phyloP scores from a whole-genome alignment of 2,888 invertebrate species.

The Osmoderma eremita region DNA sequence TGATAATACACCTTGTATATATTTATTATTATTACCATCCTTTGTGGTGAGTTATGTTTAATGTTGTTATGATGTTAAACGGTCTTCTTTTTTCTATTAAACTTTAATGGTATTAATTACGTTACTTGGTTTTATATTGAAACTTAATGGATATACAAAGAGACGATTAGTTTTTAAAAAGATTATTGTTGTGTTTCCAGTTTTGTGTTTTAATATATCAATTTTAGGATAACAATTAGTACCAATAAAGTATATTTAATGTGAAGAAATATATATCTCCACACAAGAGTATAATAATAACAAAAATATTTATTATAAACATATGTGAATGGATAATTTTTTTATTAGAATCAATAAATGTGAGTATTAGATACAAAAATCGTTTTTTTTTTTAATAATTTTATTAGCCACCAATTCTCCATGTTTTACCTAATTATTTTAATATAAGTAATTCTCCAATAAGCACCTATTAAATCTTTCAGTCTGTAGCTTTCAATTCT shows the following conservation, averaged over 20 bases:
- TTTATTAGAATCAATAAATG: constrained; percentile 51
- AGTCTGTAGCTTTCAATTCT: no score
- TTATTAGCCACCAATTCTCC: no score
- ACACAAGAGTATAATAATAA: constrained; percentile 39
- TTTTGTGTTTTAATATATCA: constrained; percentile 34
- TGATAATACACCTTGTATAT: constrained; percentile 38
- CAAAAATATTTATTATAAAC: constrained; percentile 51
- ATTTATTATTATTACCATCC: constrained; percentile 10
- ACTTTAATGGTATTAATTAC: constrained; percentile 46
- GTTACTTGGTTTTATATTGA: not conserved
- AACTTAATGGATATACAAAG: constrained; percentile 15
- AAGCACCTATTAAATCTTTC: no score
- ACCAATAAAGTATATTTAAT: constrained; percentile 44
- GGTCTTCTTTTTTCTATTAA: constrained; percentile 3
- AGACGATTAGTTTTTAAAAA: constrained; percentile 21
- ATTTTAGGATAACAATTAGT: constrained; percentile 38
- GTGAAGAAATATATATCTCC: constrained; percentile 44
- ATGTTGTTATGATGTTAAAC: constrained; percentile 27
- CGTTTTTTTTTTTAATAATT: constrained; percentile 24
- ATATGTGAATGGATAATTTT: constrained; percentile 47
- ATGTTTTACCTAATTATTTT: no score
- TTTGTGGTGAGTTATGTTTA: constrained; percentile 27
- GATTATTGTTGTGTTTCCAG: constrained; percentile 32
- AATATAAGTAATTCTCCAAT: no score
- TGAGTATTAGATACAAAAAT: constrained; percentile 42